These are phyloP conservation scores for Prorops nasuta DNA, from an alignment of 1,140 invertebrate species.

Conservation along the genomic window DNA sequence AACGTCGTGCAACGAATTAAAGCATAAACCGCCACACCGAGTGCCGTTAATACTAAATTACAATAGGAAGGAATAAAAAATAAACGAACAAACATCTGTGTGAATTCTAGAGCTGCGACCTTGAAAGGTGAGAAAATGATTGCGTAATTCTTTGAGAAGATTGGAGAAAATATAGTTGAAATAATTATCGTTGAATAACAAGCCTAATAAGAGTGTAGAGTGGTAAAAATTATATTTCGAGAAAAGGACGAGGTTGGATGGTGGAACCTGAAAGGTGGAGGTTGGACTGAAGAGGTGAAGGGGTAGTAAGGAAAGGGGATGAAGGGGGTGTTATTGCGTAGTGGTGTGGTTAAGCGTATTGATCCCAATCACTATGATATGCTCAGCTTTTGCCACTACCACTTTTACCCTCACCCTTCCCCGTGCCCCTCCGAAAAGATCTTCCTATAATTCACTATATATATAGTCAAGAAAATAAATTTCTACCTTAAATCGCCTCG, in stretches of 20 bases:
- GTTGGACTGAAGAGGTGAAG: constrained; percentile 3
- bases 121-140: no score
- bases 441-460: no score
- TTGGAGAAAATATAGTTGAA: neutral
- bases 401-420: no score
- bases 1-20: no score
- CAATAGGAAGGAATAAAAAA: no score
- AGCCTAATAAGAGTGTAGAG: neutral
- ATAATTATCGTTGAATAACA: neutral
- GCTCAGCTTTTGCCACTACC: constrained; percentile 16
- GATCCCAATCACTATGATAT: constrained; percentile 36
- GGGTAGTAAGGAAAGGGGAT: constrained; percentile 9
- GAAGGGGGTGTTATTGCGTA: constrained; percentile 24
- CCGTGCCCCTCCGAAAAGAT: no score
- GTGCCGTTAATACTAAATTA: no score
- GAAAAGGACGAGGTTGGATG: neutral
- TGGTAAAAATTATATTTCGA: neutral
- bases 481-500: no score
- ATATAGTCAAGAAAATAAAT: no score
- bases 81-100: no score
- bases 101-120: no score
- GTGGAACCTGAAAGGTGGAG: neutral
- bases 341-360: constrained; percentile 33
- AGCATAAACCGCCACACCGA: no score
- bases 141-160: neutral